Evolutionary conservation across 2,113 vertebrate species (phyloP), one percentile per base, ranked within the genome.

Genomic region (Anarhynchus alexandrinus): DNA sequence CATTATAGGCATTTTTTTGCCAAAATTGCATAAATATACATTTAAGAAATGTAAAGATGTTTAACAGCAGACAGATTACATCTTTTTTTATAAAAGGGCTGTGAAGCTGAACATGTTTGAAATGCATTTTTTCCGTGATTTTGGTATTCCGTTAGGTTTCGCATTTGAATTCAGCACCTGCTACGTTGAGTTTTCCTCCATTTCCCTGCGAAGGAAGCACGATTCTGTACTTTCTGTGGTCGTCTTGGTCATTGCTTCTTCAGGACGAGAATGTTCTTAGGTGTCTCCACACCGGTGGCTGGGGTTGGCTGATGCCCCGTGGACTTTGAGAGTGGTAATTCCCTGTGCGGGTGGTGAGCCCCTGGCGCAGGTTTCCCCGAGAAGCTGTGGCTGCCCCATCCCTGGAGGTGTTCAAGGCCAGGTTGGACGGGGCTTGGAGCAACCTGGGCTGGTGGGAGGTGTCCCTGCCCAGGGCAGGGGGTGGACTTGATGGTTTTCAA

Each of bases 171-270:
- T 1, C 61, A 15, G 0, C 72, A 57, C 55, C 54, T 57, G 38
- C 79, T 19, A 2, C 67, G 1, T 5, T 20, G 36, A 23, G 7
- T 58, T 67, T 36, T 12, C 40, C 22, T 16, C 36, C 49, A 1
- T 27, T n/a, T 51, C 54, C 45, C 22, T 4, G 32, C 0, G 2
- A 26, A 82, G 27, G 58, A 36, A 27, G 21, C 43, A 5, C 1
- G 5, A 43, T 23, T 19, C 69, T 21, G 11, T 18, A 3, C 30
- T 59, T 45, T 47, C 52, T 11, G 8, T 18, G 0, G 26, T 29
- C 3, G 0, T 18, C 34, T 5, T 29, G 8, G 25, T 77, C 12
- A 0, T 30, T 12, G 11, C 54, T 57, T 13, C 51, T 26, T 22
- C 34, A 18, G 64, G 7, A 26, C 17, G 5, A 12, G 23, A 5